Conservation (phyloP, 2,888 invertebrate genomes). For the Thelaira solivaga region DNA sequence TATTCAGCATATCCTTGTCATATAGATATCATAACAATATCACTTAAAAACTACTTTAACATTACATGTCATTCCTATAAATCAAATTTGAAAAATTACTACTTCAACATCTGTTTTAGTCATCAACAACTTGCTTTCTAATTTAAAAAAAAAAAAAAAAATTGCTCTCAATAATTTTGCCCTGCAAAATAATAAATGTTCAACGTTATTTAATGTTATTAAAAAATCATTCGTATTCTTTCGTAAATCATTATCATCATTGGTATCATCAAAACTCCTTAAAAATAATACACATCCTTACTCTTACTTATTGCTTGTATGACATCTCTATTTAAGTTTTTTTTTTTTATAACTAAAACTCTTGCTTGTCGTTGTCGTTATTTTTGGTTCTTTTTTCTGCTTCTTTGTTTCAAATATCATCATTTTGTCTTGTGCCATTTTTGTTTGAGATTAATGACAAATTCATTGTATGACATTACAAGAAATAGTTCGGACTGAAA, state of each 20-base stretch:
- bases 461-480: constrained; percentile 60
- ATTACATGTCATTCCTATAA: constrained; percentile 29
- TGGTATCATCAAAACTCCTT: constrained; percentile 17
- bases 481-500: constrained; percentile 34
- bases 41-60: no score
- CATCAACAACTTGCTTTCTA: no score
- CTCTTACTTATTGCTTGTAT: constrained; percentile 43
- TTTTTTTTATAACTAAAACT: background rate
- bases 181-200: background rate
- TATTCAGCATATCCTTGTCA: no score
- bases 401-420: constrained; percentile 39
- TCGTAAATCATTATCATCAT: constrained; percentile 46
- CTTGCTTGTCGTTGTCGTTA: constrained; percentile 45
- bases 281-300: constrained; percentile 32
- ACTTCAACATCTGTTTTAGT: background rate
- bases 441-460: constrained; percentile 62
- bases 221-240: constrained; percentile 55
- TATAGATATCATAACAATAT: no score
- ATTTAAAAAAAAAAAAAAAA: background rate
- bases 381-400: constrained; percentile 16
- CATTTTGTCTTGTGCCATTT: constrained; percentile 57
- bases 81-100: constrained; percentile 24
- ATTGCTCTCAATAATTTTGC: background rate
- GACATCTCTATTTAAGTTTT: constrained; percentile 42
- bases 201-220: constrained; percentile 41